These are phyloP conservation scores for Biston stratarius DNA, from an alignment of 2,888 invertebrate species.

Conservation along the genomic window DNA sequence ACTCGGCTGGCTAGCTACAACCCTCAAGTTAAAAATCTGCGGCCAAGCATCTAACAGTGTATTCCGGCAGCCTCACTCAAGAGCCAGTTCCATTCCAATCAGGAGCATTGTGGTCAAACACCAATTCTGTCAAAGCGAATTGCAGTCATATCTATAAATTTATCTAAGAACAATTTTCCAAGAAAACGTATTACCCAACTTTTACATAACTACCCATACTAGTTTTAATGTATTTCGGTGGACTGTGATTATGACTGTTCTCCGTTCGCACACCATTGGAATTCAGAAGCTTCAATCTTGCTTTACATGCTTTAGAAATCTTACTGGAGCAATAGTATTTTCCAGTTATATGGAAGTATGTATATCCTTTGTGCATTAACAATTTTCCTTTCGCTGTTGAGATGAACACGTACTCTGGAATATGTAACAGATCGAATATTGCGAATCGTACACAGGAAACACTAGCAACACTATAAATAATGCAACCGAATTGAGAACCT, in stretches of 20 bases:
- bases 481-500: too few relatives aligned
- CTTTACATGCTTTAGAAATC: slow-evolving; percentile 51
- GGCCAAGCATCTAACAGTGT: too few relatives aligned
- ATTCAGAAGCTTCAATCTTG: slow-evolving; percentile 53
- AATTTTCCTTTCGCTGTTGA: slow-evolving; percentile 47
- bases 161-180: too few relatives aligned
- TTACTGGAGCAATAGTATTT: slow-evolving; percentile 52
- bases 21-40: too few relatives aligned
- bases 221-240: slow-evolving; percentile 26
- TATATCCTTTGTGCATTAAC: slow-evolving; percentile 56
- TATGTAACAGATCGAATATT: neutral
- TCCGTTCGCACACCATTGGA: slow-evolving; percentile 42
- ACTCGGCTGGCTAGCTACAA: too few relatives aligned
- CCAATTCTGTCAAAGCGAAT: too few relatives aligned
- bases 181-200: neutral
- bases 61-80: too few relatives aligned
- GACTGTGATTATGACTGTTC: slow-evolving; percentile 53
- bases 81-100: too few relatives aligned
- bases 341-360: slow-evolving; percentile 51
- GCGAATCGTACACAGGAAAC: neutral
- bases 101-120: too few relatives aligned
- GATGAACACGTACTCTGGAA: slow-evolving; percentile 38
- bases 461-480: too few relatives aligned
- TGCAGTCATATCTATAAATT: too few relatives aligned
- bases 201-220: neutral